Base-by-base conservation (phyloP, 2,113 vertebrate species). In the Eolophus roseicapilla region DNA sequence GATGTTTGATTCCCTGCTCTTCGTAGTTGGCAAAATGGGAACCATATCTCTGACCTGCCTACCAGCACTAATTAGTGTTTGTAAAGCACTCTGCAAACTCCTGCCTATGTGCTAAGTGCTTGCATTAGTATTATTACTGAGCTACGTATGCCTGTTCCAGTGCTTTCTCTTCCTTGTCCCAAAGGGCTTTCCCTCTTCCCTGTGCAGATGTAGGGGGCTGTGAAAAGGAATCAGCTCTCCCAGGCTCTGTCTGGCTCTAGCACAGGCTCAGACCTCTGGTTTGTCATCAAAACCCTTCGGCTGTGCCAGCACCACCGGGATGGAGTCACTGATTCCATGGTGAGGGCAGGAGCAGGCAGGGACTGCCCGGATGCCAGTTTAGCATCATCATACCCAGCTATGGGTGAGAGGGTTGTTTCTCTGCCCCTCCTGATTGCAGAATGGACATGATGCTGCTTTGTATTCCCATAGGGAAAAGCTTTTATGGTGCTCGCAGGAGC, bases 41-140 rank as follows among this genome's bases (percentile, higher is more conserved):
- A 33, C 79, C 46, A 12, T 94, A 69, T 65, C 78, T 0, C 70
- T 73, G 85, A 91, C 77, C 71, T 88, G 94, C 87, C 92, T 90
- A 88, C 94, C 85, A 73, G 91, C 92, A 69, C 90, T 96, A 96
- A 96, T 96, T 96, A 96, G 94, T 90, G 95, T 96, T 90, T 94
- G 95, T 79, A 62, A 88, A 97, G 95, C 16, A 49, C 94, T 92
- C 90, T 93, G 95, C 94, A 92, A 87, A 95, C 87, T 57, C 41
- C 89, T 91, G 95, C 82, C 71, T 86, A 80, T 27, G 76, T 94
- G 91, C 94, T 91, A 92, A 96, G 87, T 87, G 93, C 94, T 90
- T 52, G 90, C 93, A 78, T 91, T 92, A 95, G 83, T 71, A 67
- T 95, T 97, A 95, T 96, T 96, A 94, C 94, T 81, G 44, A 93